Evolutionary conservation across 1,140 invertebrate genomes (phyloP), one percentile per base, ranked within the genome.

Genomic region (Scylla paramamosain): DNA sequence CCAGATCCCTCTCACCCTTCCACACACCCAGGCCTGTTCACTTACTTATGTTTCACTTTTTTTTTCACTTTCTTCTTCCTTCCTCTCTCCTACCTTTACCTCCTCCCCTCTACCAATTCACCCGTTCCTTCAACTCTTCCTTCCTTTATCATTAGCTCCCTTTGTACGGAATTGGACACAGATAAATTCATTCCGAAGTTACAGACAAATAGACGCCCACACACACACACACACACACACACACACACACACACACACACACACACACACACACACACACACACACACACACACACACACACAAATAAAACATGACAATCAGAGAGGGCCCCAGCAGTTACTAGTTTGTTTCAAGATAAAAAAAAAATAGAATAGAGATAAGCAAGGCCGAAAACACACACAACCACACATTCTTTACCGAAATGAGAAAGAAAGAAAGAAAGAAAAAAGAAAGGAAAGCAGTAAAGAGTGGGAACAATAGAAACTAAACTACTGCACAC

Each of bases 221-320:
- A 87, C 84, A 87, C 84, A 87, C 84, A 87, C 84, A 87, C 84
- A 87, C 84, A 87, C 84, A 87, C 84, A 87, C 84, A 87, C 84
- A 87, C 84, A 87, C 84, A 87, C 84, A 87, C 84, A 31, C 84
- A 20, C 28, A 20, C 84, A 20, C 84, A 29, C 84, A 20, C 84
- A 20, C 84, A 20, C 84, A 20, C 16, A 20, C 84, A 87, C 84
- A 87, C 84, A 87, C 84, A 87, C 84, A 29, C 84, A 84, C 82
- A 84, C 82, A 84, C 82, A 84, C 82, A 84, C 82, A 84, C 82
- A 84, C 82, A 84, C 82, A 84, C 29, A 84, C 82, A 84, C 82
- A 84, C 82, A 84, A 4, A 84, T 84, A 25, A 6, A 84, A 6
- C 25, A 6, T 28, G 25, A 84, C 67, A 77, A 12, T 14, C 67